phyloP scores from a whole-genome alignment of 2,797 vertebrate genomes.

The Tragopan temminckii region DNA sequence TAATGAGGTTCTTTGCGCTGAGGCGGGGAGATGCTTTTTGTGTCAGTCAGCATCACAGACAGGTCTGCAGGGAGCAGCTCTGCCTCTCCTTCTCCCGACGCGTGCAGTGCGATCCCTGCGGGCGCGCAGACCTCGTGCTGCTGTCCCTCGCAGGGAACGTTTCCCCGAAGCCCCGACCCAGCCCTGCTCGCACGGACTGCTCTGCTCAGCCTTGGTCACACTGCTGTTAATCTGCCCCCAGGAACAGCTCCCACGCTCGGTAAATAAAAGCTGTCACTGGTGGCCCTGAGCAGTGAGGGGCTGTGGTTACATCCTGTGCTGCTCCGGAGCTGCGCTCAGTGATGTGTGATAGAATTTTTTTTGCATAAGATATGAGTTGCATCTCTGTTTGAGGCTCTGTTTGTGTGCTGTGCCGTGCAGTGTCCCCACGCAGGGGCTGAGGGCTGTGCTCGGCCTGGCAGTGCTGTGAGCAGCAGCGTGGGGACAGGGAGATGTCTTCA shows the following conservation, averaged over 20 bases:
- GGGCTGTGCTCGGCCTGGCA: neutral
- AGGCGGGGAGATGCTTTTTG: neutral
- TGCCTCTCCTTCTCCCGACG: accelerated
- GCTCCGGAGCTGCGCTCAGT: neutral
- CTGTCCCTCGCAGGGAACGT: accelerated
- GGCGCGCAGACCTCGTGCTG: neutral
- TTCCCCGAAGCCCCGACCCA: neutral
- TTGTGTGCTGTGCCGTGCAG: accelerated
- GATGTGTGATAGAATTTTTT: accelerated
- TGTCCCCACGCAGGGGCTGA: accelerated
- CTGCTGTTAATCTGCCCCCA: neutral
- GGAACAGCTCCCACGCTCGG: neutral
- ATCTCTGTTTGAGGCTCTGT: neutral
- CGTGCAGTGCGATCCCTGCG: accelerated
- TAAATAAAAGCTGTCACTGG: neutral
- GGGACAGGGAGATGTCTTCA: neutral
- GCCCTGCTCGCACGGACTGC: neutral
- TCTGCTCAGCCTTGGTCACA: slow-evolving; percentile 10
- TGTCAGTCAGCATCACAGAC: neutral
- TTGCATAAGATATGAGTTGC: neutral
- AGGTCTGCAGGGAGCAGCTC: neutral
- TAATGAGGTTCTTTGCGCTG: neutral
- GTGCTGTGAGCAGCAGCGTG: neutral
- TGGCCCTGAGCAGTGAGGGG: slow-evolving; percentile 36
- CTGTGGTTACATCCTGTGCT: neutral